Evolutionary conservation across 2,797 vertebrate genomes (phyloP).

Genomic region (Cottoperca gobio): DNA sequence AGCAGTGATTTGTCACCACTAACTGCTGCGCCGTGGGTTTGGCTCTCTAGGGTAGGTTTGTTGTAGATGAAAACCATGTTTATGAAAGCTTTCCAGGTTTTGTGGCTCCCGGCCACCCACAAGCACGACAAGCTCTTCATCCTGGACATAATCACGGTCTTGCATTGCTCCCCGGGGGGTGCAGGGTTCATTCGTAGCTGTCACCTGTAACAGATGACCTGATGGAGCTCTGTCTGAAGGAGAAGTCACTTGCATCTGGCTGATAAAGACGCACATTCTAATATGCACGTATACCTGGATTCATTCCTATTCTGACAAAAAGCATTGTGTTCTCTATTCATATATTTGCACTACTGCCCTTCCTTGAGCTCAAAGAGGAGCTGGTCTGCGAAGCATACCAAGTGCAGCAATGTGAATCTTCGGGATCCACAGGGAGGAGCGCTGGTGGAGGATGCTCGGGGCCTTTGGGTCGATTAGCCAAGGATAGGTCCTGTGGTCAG

Average conservation of each 20-base stretch:
- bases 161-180: slow-evolving; percentile 30
- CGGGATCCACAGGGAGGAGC: slow-evolving; percentile 48
- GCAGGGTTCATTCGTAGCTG: slow-evolving; percentile 43
- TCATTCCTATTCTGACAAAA: slow-evolving; percentile 60
- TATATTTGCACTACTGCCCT: slow-evolving; percentile 50
- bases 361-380: slow-evolving; percentile 48
- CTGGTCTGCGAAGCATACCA: slow-evolving; percentile 64
- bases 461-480: slow-evolving; percentile 45
- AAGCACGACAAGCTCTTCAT: slow-evolving; percentile 55
- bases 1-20: slow-evolving; percentile 77
- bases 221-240: slow-evolving; percentile 39
- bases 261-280: slow-evolving; percentile 56
- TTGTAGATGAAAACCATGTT: slow-evolving; percentile 67
- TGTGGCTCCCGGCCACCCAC: slow-evolving; percentile 41
- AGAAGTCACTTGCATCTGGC: slow-evolving; percentile 21
- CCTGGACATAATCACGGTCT: slow-evolving; percentile 45
- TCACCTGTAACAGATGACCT: slow-evolving; percentile 63
- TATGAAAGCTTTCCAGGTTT: slow-evolving; percentile 66
- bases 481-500: slow-evolving; percentile 24
- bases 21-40: slow-evolving; percentile 61
- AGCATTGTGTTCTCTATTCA: slow-evolving; percentile 51
- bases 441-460: slow-evolving; percentile 39
- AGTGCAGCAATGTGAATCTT: slow-evolving; percentile 46
- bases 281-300: slow-evolving; percentile 21
- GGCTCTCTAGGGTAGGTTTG: slow-evolving; percentile 61